A percentile compares a stretch with the other conserved stretches of the same genome.
Conservation (phyloP, 2,113 vertebrate genomes). For the Penelope pileata region DNA sequence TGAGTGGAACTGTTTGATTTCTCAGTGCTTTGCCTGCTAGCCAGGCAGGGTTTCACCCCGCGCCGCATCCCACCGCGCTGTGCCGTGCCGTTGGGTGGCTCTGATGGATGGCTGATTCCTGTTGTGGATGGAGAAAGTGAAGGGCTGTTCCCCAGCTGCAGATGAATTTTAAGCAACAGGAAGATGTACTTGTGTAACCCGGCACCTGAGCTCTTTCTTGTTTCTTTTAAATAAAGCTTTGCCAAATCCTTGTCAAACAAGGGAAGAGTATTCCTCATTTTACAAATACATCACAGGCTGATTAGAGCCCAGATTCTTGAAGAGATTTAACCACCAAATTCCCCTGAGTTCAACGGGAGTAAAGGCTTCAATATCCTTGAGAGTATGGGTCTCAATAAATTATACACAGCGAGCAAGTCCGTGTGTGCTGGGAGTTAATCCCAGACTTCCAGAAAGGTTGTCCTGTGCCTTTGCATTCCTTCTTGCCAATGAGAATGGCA, state of each 20-base stretch:
- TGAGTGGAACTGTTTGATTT: neutral
- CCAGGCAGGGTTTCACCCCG: neutral
- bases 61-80: neutral
- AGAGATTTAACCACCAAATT: neutral
- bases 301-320: neutral
- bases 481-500: neutral
- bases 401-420: neutral
- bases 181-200: neutral
- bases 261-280: neutral
- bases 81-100: neutral
- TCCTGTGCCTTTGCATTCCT: neutral
- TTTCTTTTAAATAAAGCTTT: neutral
- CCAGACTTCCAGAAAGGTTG: neutral
- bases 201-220: neutral
- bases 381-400: neutral
- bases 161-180: rapidly evolving
- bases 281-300: neutral
- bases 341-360: neutral
- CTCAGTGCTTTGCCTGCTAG: neutral
- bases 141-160: neutral
- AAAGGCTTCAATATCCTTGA: neutral
- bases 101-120: neutral
- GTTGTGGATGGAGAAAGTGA: neutral
- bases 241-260: neutral
- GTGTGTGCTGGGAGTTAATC: neutral